A percentile compares a stretch with the other conserved stretches of the same genome.
These are phyloP conservation scores for Polia nebulosa DNA, from an alignment of 2,888 invertebrate genomes.

Conservation along the genomic window DNA sequence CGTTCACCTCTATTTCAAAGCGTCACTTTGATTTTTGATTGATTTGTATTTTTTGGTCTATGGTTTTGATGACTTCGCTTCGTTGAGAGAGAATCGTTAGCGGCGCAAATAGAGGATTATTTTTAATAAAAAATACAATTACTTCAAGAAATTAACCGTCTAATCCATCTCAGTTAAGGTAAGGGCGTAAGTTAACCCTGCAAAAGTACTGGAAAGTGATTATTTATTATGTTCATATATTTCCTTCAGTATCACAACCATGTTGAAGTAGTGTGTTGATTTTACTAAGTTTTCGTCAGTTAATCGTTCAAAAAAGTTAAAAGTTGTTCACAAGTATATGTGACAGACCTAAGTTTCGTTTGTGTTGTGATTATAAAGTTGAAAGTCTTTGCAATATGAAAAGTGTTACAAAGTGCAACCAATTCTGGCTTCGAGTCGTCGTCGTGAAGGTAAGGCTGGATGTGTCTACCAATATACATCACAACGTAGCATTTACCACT, in stretches of 20 bases:
- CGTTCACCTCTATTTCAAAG: conserved; percentile 27
- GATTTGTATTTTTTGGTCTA: conserved; percentile 66
- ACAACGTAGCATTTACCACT: conserved; percentile 84
- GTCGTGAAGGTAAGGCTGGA: conserved; percentile 90
- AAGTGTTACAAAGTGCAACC: conserved; percentile 91
- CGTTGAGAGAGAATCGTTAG: conserved; percentile 82
- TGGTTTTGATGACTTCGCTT: conserved; percentile 79
- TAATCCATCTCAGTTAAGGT: conserved; percentile 89
- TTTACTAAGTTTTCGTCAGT: conserved; percentile 89
- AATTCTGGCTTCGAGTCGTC: conserved; percentile 90
- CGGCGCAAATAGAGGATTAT: conserved; percentile 86
- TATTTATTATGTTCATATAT: conserved; percentile 90
- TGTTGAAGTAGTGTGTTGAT: conserved; percentile 91
- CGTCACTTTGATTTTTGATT: conserved; percentile 52
- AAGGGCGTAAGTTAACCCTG: conserved; percentile 90
- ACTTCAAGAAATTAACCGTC: conserved; percentile 88
- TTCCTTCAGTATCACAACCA: conserved; percentile 90
- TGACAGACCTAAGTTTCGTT: conserved; percentile 90
- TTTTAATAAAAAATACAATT: conserved; percentile 79
- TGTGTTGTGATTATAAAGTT: conserved; percentile 90
- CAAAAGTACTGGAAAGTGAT: conserved; percentile 89
- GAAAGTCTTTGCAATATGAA: conserved; percentile 88
- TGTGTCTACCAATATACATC: conserved; percentile 89
- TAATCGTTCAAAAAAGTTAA: conserved; percentile 85
- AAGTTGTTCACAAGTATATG: conserved; percentile 90